A percentile compares a stretch with the other conserved stretches of the same genome.
Evolutionary conservation across 2,797 vertebrate genomes (phyloP).

Genomic region (Bryconaethiops microstoma): DNA sequence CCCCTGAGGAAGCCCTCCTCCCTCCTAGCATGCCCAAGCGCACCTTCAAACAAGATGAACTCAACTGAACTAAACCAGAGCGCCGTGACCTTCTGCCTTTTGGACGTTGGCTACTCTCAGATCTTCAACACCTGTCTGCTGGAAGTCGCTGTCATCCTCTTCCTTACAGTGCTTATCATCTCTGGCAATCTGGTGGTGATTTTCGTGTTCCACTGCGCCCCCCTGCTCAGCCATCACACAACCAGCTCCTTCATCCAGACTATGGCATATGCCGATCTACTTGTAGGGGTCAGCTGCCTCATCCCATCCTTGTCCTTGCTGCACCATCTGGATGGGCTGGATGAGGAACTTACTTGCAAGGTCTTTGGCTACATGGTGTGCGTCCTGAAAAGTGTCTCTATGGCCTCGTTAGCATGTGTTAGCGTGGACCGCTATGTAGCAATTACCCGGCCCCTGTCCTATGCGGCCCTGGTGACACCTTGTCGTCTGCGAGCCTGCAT

Average conservation of each 20-base stretch:
- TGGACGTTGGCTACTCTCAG: conserved; percentile 88
- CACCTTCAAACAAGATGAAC: conserved; percentile 90
- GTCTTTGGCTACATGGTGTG: conserved; percentile 94
- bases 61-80: conserved; percentile 88
- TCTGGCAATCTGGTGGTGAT: conserved; percentile 95
- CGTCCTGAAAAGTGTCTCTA: conserved; percentile 96
- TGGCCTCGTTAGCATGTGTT: conserved; percentile 94
- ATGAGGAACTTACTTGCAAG: conserved; percentile 90
- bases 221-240: conserved; percentile 93
- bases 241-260: conserved; percentile 99
- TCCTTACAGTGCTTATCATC: conserved; percentile 94
- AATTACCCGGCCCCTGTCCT: conserved; percentile 92
- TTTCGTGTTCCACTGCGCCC: conserved; percentile 98
- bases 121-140: conserved; percentile 89
- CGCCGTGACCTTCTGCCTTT: conserved; percentile 87
- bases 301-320: conserved; percentile 93
- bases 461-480: conserved; percentile 90
- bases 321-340: conserved; percentile 84
- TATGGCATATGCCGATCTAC: conserved; percentile 96
- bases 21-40: conserved; percentile 63
- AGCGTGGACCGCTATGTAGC: conserved; percentile 97
- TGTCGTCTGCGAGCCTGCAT: conserved; percentile 94
- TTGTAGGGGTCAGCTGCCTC: conserved; percentile 96
- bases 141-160: conserved; percentile 91
- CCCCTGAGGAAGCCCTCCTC: conserved; percentile 50